Percentiles rank a stretch among this genome's conserved stretches.
Evolutionary conservation across 2,113 vertebrate species (phyloP).

Genomic region (Sinocyclocheilus grahami): DNA sequence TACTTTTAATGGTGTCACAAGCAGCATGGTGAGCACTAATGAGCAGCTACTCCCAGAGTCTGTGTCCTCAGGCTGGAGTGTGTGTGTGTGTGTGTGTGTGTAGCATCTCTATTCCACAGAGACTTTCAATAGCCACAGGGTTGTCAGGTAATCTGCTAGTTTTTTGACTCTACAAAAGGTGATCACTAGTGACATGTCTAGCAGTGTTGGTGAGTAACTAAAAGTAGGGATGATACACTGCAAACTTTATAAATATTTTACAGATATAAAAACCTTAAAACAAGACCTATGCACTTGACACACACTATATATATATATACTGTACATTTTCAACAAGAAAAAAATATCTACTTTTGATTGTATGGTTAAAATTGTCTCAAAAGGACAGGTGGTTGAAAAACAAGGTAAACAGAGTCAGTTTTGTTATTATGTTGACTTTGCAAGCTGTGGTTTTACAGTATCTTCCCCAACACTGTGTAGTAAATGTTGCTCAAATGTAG

Average conservation of each 20-base stretch:
- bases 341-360: neutral
- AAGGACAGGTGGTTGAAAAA: neutral
- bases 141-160: conserved; percentile 3
- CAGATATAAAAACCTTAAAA: neutral
- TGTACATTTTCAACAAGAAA: neutral
- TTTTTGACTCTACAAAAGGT: neutral
- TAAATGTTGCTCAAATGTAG: neutral
- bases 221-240: neutral
- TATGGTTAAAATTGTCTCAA: neutral
- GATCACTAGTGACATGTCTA: conserved; percentile 5
- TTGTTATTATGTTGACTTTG: neutral
- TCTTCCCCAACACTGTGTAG: neutral
- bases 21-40: conserved; percentile 14
- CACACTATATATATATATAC: too few species aligned
- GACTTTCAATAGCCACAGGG: neutral
- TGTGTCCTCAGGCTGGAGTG: neutral
- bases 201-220: neutral
- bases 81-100: neutral
- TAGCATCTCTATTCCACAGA: neutral
- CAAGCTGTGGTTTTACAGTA: neutral
- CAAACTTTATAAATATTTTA: too few species aligned
- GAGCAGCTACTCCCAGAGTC: neutral
- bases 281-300: neutral
- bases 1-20: neutral
- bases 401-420: neutral